phyloP scores from a whole-genome alignment of 2,797 vertebrate genomes.

The Sciaenops ocellatus region DNA sequence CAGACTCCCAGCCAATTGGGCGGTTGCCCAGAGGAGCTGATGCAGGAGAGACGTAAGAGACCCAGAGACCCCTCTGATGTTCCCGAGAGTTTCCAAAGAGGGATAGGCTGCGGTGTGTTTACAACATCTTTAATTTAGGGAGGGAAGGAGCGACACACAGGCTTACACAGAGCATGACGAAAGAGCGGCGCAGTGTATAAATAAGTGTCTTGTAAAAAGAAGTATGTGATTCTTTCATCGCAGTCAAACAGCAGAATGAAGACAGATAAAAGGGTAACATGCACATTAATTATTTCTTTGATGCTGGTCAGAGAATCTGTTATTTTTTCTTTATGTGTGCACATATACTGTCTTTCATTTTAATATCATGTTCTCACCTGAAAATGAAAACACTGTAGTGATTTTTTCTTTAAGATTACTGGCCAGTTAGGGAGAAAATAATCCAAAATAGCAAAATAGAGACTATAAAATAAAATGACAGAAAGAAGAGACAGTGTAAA shows the following conservation, averaged over 20 bases:
- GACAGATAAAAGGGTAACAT: conserved; percentile 51
- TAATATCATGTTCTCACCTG: not conserved
- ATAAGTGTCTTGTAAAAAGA: conserved; percentile 79
- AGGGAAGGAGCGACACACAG: conserved; percentile 51
- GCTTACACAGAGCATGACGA: conserved; percentile 60
- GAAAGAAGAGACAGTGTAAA: conserved; percentile 18
- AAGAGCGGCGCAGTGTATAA: conserved; percentile 61
- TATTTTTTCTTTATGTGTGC: not conserved
- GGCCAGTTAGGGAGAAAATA: not conserved
- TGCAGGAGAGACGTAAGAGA: conserved; percentile 73
- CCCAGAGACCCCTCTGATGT: conserved; percentile 76
- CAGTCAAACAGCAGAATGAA: conserved; percentile 67
- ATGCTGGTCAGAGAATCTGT: conserved; percentile 4
- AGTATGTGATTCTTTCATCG: conserved; percentile 66
- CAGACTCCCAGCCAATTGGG: conserved; percentile 80
- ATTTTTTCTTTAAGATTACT: conserved; percentile 17
- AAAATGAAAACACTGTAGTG: conserved; percentile 8
- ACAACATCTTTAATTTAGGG: conserved; percentile 75
- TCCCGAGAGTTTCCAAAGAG: conserved; percentile 74
- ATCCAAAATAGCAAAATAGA: not conserved
- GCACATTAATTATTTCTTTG: conserved; percentile 30
- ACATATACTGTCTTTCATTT: not conserved
- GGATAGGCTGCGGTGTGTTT: conserved; percentile 81
- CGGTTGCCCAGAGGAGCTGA: conserved; percentile 75
- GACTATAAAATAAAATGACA: not conserved